phyloP scores from a whole-genome alignment of 2,113 vertebrate genomes.

The Myotis lucifugus region DNA sequence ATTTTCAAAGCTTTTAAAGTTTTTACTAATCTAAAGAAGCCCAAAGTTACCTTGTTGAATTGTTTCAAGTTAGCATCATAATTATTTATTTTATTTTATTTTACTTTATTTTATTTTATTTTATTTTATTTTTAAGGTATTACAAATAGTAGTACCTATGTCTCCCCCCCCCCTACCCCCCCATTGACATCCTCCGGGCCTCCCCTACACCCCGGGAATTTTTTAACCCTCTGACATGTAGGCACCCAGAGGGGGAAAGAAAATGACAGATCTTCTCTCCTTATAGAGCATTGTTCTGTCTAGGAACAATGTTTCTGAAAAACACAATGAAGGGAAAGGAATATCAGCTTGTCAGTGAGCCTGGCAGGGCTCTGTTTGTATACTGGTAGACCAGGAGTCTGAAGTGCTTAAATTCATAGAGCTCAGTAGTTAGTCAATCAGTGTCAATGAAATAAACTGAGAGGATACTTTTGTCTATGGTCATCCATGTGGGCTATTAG shows the following conservation, averaged over 20 bases:
- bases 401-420: not conserved
- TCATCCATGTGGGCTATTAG: not conserved
- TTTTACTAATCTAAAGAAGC: conserved; percentile 39
- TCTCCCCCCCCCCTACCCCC: too few species aligned
- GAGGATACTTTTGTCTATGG: not conserved
- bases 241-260: not conserved
- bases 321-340: not conserved
- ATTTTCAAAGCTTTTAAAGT: conserved; percentile 74
- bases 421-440: not conserved
- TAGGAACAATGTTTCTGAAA: not conserved
- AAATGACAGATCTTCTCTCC: not conserved
- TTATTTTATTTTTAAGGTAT: too few species aligned
- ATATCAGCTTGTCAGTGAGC: not conserved
- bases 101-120: too few species aligned
- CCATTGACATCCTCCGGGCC: too few species aligned
- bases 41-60: conserved; percentile 63
- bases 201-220: not conserved
- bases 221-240: conserved; percentile 38
- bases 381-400: not conserved
- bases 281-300: not conserved
- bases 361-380: not conserved
- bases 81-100: not conserved
- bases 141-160: too few species aligned
- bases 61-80: conserved; percentile 36
- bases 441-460: not conserved